Base-by-base conservation (phyloP, 2,113 vertebrate species). In the Zosterops hypoxanthus region DNA sequence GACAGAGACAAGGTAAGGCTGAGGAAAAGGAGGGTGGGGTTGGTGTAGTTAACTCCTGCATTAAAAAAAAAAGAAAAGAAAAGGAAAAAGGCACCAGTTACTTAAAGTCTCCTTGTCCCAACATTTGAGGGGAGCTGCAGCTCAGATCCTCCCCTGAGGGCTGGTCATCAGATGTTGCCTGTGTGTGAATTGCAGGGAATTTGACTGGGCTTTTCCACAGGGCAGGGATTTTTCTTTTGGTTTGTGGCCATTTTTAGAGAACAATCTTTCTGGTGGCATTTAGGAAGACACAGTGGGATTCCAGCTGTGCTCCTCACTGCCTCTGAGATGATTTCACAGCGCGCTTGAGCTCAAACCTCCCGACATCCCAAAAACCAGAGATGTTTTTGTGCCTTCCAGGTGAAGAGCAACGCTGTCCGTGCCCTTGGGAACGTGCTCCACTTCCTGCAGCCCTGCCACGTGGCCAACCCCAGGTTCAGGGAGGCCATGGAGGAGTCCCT, bases 341-440 rank as follows among this genome's bases (percentile, higher is more conserved):
- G 22, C 33, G 21, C 50, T 83, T 5, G 16, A 50, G 49, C 26
- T 26, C 49, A 46, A 39, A 61, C 11, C 52, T 12, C 14, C 49
- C 19, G 3, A 0, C 9, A 39, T 6, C 18, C 47, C n/a, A 1
- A 59, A 42, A 65, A 33, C 63, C 2, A 3, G 59, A 12, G 12
- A 4, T 23, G 16, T 4, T n/a, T 25, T 8, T 15, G n/a, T 93
- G 88, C 83, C 31, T 96, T 92, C 4, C 92, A 99, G 99, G 99
- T 99, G 6, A 99, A 99, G 97, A 99, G 98, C 60, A 99, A 99
- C 2, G 99, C 99, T 0, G 99, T 99, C 47, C 98, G 99, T 50
- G 99, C 98, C 12, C 98, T 99, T 2, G 99, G 99, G n/a, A 99
- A 99, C 5, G 97, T 99, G 80, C 99, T 99, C 12, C 99, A 99